These are phyloP conservation scores for Pao palembangensis DNA, from an alignment of 2,113 vertebrate species.

Conservation along the genomic window DNA sequence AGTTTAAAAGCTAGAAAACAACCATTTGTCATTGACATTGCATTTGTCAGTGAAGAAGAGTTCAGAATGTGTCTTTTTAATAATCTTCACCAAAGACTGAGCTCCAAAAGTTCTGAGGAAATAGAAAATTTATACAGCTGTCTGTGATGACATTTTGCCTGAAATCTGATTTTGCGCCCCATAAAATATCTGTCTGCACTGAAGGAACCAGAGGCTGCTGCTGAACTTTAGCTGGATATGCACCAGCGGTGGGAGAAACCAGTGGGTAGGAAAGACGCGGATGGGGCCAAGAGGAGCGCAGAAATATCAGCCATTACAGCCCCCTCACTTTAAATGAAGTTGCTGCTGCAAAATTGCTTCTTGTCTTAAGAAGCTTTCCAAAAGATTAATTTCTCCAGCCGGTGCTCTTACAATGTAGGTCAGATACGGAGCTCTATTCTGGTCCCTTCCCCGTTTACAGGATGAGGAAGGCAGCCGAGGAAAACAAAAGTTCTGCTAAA, in stretches of 20 bases:
- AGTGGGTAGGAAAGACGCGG: not conserved
- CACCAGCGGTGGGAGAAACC: not conserved
- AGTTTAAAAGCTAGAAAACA: not conserved
- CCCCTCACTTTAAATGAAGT: constrained; percentile 40
- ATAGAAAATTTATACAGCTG: not conserved
- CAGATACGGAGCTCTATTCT: constrained; percentile 56
- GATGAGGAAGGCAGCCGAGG: constrained; percentile 3
- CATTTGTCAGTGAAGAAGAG: no score
- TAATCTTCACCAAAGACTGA: no score
- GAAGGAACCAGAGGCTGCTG: constrained; percentile 1
- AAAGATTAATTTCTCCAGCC: constrained; percentile 55
- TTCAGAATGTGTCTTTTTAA: no score
- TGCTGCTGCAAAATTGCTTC: constrained; percentile 15
- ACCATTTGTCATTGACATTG: no score
- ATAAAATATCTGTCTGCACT: constrained; percentile 1
- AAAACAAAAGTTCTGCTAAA: not conserved
- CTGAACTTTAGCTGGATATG: constrained; percentile 6
- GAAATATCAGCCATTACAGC: constrained; percentile 29
- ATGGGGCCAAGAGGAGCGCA: constrained; percentile 2
- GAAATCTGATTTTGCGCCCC: not conserved
- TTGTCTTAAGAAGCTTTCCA: constrained; percentile 55
- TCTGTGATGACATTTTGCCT: not conserved
- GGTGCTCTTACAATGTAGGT: constrained; percentile 41
- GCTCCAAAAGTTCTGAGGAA: not conserved
- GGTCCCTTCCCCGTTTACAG: constrained; percentile 42